Evolutionary conservation across 2,113 vertebrate genomes (phyloP).

Genomic region (Rhinolophus sinicus): DNA sequence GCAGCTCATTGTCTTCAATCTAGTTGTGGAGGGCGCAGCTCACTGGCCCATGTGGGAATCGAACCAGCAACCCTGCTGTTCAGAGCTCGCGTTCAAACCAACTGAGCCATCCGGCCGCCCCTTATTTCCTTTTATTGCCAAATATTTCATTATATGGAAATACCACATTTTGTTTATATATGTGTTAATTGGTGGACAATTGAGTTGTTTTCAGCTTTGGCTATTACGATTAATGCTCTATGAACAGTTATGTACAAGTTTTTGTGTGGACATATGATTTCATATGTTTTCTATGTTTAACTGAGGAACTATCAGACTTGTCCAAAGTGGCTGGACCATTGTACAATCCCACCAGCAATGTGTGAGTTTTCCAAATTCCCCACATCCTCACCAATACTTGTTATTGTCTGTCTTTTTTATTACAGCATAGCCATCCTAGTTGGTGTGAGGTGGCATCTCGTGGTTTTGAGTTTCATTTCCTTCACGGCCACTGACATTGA

Average conservation of each 20-base stretch:
- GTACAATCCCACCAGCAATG: too few relatives aligned
- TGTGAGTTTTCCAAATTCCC: neutral
- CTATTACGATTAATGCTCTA: neutral
- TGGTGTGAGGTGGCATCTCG: neutral
- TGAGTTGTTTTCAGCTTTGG: neutral
- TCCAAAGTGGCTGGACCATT: neutral
- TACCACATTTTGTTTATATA: neutral
- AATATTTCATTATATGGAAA: neutral
- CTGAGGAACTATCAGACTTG: neutral
- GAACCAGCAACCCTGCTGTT: too few relatives aligned
- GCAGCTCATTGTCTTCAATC: too few relatives aligned
- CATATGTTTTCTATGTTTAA: neutral
- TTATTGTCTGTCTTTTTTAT: neutral
- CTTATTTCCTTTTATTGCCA: neutral
- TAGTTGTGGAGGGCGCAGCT: too few relatives aligned
- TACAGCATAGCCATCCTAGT: neutral
- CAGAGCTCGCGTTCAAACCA: too few relatives aligned
- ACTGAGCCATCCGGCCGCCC: too few relatives aligned
- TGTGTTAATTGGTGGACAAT: neutral
- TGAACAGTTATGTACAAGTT: neutral
- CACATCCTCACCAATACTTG: neutral
- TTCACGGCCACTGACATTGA: neutral
- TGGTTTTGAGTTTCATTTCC: constrained; percentile 6
- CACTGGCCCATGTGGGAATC: too few relatives aligned
- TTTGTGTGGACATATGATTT: neutral